Base-by-base conservation (phyloP, 1,140 invertebrate genomes). In the Trichonephila clavata region DNA sequence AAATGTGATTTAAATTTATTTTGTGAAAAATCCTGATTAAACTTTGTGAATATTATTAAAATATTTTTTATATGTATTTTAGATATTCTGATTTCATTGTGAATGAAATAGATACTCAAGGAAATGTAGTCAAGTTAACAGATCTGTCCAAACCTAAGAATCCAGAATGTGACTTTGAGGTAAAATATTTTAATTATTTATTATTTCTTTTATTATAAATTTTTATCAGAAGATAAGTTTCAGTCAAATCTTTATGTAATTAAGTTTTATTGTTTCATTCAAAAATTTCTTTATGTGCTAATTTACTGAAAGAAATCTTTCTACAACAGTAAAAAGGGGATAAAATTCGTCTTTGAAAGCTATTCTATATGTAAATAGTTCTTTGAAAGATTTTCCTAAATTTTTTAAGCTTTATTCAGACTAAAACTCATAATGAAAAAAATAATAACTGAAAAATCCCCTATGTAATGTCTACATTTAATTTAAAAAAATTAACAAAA, bases 61-160 rank as follows among this genome's bases (percentile, higher is more conserved):
- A 5, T 10, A n/a, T 65, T 65, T n/a, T 68, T 27, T 24, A 14
- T 13, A n/a, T 68, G n/a, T 57, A 60, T 88, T 95, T 63, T 93
- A 96, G 96, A 89, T 96, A 95, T 94, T 96, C 96, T 65, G 96
- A 96, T 95, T 96, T 96, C 95, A 95, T 96, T 88, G 96, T 96
- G 5, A 96, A 96, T 95, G 96, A 96, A 95, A 95, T 96, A 32
- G 95, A 95, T 91, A 32, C 91, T 50, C 84, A 94, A 27, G 96
- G 96, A 27, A 94, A 95, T 60, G 93, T 96, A 65, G 95, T 96
- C 21, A 94, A 95, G 50, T 94, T 96, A 10, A 96, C 95, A 63
- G 90, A 95, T 68, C 77, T 95, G 6, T 92, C 93, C 39, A 80
- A 90, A 16, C 95, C 95, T 39, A 24, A 83, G 77, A 91, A 94